Base-by-base conservation (phyloP, 2,113 vertebrate genomes). In the Corvus cornix region DNA sequence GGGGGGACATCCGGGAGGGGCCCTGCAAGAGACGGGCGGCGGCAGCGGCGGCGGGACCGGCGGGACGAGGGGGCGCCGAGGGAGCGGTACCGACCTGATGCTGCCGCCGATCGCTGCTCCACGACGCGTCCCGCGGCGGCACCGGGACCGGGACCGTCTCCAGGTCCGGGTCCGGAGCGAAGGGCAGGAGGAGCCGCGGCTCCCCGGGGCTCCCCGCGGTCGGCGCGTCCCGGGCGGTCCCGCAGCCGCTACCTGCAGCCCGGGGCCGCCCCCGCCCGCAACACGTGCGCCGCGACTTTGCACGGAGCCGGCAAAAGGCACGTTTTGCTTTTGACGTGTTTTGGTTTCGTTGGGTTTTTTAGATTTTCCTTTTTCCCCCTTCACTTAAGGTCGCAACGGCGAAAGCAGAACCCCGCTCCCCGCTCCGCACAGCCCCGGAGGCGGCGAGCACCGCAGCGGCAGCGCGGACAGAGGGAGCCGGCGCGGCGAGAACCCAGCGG, bases 71-170 rank as follows among this genome's bases (percentile, higher is more conserved):
- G 62, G 51, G 44, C 44, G 41, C 62, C 77, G 84, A 27, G 39
- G 76, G 85, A 7, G 53, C 78, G 78, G 87, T 94, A 96, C 96
- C 94, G 89, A 97, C 96, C 96, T 97, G 95, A 55, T 92, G 93
- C 92, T 91, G 92, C 53, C 48, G 92, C 94, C 87, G 59, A 28
- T 92, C 95, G 77, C 67, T 52, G 89, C 95, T 90, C 83, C 89
- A 69, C 75, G 73, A 19, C 48, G 64, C 58, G 81, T 90, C 94
- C 84, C 91, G 55, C 86, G 60, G 76, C 49, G 53, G 37, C 70
- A 30, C 67, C 63, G 56, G 33, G 2, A 44, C 83, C 48, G 30
- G 48, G 24, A 44, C 35, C 12, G 15, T 6, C 7, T 41, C 53
- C 35, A 23, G 20, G 16, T 62, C 31, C 39, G 41, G 39, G 8